Conservation (phyloP, 2,113 vertebrate genomes). For the Mirounga angustirostris region DNA sequence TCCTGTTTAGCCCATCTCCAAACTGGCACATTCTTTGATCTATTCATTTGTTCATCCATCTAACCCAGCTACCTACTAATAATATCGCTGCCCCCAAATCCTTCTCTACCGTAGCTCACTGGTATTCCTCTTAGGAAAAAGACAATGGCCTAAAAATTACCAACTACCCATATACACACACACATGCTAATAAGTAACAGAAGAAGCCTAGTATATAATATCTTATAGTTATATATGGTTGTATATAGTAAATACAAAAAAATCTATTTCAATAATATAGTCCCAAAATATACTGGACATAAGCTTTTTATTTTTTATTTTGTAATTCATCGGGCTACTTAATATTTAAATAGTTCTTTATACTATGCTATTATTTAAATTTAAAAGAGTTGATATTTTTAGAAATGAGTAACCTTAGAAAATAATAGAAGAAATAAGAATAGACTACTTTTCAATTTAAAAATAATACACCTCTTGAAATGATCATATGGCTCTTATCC, state of each 20-base stretch:
- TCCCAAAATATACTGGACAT: background rate
- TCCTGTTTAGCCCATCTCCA: background rate
- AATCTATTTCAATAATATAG: background rate
- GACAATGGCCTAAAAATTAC: background rate
- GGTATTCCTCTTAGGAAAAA: background rate
- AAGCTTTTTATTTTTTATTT: background rate
- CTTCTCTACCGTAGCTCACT: background rate
- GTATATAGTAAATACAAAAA: background rate
- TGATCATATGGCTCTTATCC: background rate
- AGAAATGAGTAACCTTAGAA: background rate
- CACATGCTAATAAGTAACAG: background rate
- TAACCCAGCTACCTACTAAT: background rate
- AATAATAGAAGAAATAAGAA: background rate
- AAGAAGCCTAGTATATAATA: background rate
- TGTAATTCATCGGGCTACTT: background rate
- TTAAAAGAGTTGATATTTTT: background rate
- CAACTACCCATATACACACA: background rate
- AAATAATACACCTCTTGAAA: background rate
- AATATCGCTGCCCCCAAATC: background rate
- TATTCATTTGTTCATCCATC: background rate
- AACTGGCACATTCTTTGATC: background rate
- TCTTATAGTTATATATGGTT: background rate
- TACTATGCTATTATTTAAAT: background rate
- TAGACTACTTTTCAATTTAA: slow-evolving; percentile 18
- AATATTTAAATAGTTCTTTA: slow-evolving; percentile 27